Evolutionary conservation across 2,888 invertebrate genomes (phyloP).

Genomic region (Thera britannica): DNA sequence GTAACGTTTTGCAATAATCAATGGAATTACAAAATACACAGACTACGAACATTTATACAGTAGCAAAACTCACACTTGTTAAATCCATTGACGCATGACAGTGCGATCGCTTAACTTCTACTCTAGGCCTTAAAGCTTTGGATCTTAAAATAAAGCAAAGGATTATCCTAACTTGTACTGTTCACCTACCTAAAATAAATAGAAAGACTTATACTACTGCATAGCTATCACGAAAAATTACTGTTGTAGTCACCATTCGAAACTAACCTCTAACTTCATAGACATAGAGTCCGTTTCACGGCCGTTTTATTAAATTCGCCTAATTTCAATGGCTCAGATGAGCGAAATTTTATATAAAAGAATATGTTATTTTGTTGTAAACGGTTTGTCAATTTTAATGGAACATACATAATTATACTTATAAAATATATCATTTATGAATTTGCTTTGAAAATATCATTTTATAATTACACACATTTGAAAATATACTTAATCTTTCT

Average conservation of each 20-base stretch:
- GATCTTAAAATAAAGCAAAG: conserved; percentile 49
- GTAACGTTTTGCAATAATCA: neutral
- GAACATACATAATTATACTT: neutral
- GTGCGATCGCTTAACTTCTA: conserved; percentile 29
- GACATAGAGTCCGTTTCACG: conserved; percentile 33
- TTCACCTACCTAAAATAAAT: conserved; percentile 70
- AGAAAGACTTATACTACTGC: conserved; percentile 54
- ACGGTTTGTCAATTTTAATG: neutral
- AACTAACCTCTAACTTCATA: conserved; percentile 24
- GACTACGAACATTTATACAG: neutral
- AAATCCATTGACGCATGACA: conserved; percentile 5
- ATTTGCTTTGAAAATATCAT: conserved; percentile 3
- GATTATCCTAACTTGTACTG: conserved; percentile 72
- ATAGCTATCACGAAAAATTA: conserved; percentile 51
- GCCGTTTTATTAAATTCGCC: conserved; percentile 25
- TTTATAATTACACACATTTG: neutral
- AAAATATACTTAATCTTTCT: conserved; percentile 1
- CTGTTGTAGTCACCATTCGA: conserved; percentile 25
- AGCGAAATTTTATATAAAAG: conserved; percentile 18
- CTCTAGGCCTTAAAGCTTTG: conserved; percentile 59
- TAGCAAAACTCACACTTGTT: conserved; percentile 12
- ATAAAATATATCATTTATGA: conserved; percentile 10
- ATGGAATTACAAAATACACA: neutral
- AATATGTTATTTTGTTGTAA: conserved; percentile 14
- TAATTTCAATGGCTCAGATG: conserved; percentile 19